Evolutionary conservation across 1,140 invertebrate species (phyloP).

Genomic region (Atta texana): DNA sequence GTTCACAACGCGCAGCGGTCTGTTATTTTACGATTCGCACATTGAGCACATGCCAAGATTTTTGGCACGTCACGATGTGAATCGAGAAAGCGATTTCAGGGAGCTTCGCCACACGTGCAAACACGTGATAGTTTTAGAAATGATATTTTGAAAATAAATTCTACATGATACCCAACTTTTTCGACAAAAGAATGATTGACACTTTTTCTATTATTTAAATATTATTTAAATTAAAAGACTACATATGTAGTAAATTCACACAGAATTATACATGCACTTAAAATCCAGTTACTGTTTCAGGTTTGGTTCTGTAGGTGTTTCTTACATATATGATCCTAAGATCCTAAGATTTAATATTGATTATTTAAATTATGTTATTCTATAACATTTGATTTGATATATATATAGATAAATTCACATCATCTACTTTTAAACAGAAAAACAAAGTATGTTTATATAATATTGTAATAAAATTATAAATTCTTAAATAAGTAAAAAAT

Average conservation of each 20-base stretch:
- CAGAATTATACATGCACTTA: too few relatives aligned
- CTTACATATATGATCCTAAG: too few relatives aligned
- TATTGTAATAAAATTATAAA: not conserved
- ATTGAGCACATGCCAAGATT: constrained; percentile 77
- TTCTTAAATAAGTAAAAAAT: not conserved
- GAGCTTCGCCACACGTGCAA: constrained; percentile 25
- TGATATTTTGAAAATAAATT: constrained; percentile 46
- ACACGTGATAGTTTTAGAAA: constrained; percentile 63
- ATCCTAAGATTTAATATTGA: too few relatives aligned
- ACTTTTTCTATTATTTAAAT: not conserved
- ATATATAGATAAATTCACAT: constrained; percentile 24
- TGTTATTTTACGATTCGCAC: constrained; percentile 77
- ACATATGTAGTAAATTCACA: too few relatives aligned
- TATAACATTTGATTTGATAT: not conserved
- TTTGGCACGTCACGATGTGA: constrained; percentile 69
- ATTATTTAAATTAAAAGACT: too few relatives aligned
- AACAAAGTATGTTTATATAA: not conserved
- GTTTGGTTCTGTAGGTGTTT: too few relatives aligned
- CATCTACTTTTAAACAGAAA: not conserved
- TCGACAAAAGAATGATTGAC: not conserved
- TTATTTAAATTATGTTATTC: not conserved
- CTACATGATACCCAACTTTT: constrained; percentile 7
- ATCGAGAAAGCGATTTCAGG: constrained; percentile 66
- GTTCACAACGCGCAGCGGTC: constrained; percentile 30
- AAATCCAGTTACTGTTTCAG: too few relatives aligned